Evolutionary conservation across 2,888 invertebrate genomes (phyloP).

Genomic region (Drosophila nr. medialis): DNA sequence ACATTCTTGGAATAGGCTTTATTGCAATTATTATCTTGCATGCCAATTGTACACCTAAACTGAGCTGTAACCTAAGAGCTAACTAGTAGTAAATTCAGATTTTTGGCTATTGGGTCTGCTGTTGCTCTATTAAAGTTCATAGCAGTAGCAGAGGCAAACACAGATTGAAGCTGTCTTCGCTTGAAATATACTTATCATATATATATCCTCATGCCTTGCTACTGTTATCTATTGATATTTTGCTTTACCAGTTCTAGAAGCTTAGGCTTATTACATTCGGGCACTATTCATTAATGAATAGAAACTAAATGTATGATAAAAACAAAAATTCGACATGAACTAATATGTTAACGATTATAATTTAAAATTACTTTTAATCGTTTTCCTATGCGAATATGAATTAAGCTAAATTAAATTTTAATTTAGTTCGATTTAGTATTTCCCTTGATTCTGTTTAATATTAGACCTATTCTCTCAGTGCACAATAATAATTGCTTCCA

Average conservation of each 20-base stretch:
- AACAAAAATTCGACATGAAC: no score
- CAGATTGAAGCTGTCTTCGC: background rate
- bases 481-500: slow-evolving; percentile 2
- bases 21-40: no score
- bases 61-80: background rate
- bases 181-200: background rate
- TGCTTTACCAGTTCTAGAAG: no score
- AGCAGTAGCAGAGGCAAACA: background rate
- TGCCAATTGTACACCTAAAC: background rate
- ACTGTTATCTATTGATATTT: background rate
- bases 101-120: no score
- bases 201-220: background rate
- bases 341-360: background rate
- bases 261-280: no score
- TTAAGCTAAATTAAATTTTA: background rate
- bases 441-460: no score
- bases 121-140: no score
- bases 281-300: no score
- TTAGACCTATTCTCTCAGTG: background rate
- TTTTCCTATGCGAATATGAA: background rate
- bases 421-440: background rate
- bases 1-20: background rate
- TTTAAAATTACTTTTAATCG: background rate
- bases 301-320: no score
- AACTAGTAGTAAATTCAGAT: no score